These are phyloP conservation scores for Cinclus mexicanus DNA, from an alignment of 2,113 vertebrate genomes.

Conservation along the genomic window DNA sequence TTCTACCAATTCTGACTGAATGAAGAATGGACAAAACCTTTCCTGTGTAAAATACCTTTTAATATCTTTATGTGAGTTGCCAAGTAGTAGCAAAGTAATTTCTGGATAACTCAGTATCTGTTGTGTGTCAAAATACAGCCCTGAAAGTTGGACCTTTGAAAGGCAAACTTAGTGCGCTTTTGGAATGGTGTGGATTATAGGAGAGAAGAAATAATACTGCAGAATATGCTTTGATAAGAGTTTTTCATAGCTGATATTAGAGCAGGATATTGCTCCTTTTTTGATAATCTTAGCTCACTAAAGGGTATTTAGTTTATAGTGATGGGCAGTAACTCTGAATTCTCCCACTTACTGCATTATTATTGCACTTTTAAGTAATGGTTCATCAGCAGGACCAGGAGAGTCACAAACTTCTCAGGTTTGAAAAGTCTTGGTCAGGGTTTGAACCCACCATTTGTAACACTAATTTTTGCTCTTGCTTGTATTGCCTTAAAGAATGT, in stretches of 20 bases:
- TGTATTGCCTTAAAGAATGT: not conserved
- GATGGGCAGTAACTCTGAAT: not conserved
- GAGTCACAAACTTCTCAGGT: not conserved
- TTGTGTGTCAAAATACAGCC: not conserved
- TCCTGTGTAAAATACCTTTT: not conserved
- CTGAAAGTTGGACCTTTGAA: not conserved
- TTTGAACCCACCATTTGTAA: not conserved
- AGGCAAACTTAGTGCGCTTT: not conserved
- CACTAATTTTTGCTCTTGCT: not conserved
- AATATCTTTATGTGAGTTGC: not conserved
- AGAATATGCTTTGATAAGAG: not conserved
- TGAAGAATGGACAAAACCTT: not conserved
- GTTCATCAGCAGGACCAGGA: not conserved
- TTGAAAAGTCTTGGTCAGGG: not conserved
- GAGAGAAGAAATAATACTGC: not conserved
- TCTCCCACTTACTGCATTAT: not conserved
- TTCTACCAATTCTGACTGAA: not conserved
- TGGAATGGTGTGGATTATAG: not conserved
- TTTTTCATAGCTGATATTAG: not conserved
- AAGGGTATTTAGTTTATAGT: not conserved
- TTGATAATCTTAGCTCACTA: not conserved
- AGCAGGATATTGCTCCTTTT: not conserved
- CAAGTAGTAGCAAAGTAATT: not conserved
- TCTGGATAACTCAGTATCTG: not conserved
- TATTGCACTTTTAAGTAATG: not conserved